Base-by-base conservation (phyloP, 2,113 vertebrate genomes). In the Malurus alboscapulatus region DNA sequence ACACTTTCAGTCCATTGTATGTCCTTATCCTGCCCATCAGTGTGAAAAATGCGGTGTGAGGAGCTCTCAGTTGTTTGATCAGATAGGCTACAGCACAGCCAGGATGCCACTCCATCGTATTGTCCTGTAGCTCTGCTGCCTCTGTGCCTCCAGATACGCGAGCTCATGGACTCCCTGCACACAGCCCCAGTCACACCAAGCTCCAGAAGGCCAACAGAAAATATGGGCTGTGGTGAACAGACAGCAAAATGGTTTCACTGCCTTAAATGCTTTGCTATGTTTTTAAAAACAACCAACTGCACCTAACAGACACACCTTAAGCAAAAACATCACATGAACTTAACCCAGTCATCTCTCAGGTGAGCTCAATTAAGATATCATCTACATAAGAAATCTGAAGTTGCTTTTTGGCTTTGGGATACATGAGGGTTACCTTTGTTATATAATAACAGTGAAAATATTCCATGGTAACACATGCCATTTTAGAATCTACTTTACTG, bases 211-310 rank as follows among this genome's bases (percentile, higher is more conserved):
- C 32, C 42, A 78, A 30, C 18, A 72, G 38, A 78, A 87, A 85
- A 57, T 12, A 12, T 58, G 22, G 17, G 16, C 63, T 89, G 76
- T 55, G n/a, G n/a, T 58, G 54, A 96, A 69, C 38, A 93, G 92
- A 81, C 72, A 83, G 88, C 55, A 91, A 51, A 96, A 75, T 42
- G 6, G n/a, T 63, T 93, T 67, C 76, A 84, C 63, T 45, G 61
- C 89, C 85, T 68, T 77, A 82, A 95, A 81, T 63, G 67, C 88
- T 90, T 76, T 34, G 53, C 67, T 71, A 13, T 85, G 69, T 73
- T 90, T 86, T 87, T 88, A 87, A 83, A 74, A 96, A 94, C 45
- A 80, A 92, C 38, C 18, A 86, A 32, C 75, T 66, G 51, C 78
- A 59, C 65, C 81, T 92, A 71, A 82, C 15, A 66, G 72, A 58